Evolutionary conservation across 2,888 invertebrate species (phyloP).

Genomic region (Phengaris alcon): DNA sequence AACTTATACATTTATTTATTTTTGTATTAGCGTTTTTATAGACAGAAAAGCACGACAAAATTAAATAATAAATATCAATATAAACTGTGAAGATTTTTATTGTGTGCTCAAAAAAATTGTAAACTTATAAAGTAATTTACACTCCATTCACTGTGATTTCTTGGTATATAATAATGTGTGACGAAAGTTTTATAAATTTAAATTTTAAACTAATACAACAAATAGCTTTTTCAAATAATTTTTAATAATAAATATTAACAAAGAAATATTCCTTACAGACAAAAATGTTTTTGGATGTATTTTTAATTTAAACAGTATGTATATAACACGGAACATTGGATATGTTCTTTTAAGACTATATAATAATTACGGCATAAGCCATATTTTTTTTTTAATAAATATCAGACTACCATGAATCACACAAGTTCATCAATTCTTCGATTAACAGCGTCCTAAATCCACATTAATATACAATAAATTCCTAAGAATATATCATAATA

Average conservation of each 20-base stretch:
- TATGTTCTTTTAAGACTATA: background rate
- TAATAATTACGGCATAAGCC: background rate
- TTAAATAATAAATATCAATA: background rate
- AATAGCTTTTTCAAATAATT: too few species aligned
- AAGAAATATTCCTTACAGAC: too few species aligned
- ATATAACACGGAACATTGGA: background rate
- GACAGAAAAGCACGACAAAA: background rate
- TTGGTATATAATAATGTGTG: background rate
- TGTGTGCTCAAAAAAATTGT: background rate
- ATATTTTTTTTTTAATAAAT: background rate
- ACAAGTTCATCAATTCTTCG: background rate
- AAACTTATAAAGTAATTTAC: background rate
- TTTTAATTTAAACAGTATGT: too few species aligned
- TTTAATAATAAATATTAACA: too few species aligned
- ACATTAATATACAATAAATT: background rate
- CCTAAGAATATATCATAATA: background rate
- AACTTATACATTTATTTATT: background rate
- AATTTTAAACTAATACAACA: background rate
- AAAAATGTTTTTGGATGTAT: too few species aligned
- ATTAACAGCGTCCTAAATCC: background rate
- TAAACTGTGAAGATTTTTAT: background rate
- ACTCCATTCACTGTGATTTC: background rate
- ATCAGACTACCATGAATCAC: slow-evolving; percentile 15
- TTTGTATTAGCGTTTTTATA: background rate
- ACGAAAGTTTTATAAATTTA: background rate